Evolutionary conservation across 2,113 vertebrate genomes (phyloP), one percentile per base, ranked within the genome.

Genomic region (Saguinus imperator): DNA sequence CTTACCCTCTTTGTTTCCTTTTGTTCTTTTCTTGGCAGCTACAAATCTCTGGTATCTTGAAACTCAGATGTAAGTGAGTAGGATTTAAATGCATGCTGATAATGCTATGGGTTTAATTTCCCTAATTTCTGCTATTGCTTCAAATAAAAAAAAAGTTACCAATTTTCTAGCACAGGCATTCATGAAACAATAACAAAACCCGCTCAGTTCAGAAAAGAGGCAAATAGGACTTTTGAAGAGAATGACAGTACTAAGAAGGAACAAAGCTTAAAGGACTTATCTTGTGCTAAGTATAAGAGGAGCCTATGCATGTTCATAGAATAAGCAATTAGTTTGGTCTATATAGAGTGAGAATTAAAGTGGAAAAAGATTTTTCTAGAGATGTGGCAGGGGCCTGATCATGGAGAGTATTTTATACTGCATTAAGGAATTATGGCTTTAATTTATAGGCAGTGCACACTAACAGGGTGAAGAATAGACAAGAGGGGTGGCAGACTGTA

Each of bases 361-460:
- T 14, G 11, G 70, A 64, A 80, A 43, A 92, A 9, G 58, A 45
- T 52, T 55, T 55, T 73, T 29, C 29, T 94, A 43, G 14, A 77
- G 20, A 76, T n/a, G 14, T 52, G 58, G 45, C 37, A 68, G 17
- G 20, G 37, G 29, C 3, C 45, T 92, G 50, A 40, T 84, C 11
- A 14, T 45, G 14, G 20, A 37, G 18, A 48, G 9, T 14, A 8
- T 87, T 92, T 89, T 48, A n/a, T 25, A 40, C n/a, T 21, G 58
- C 6, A 45, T 40, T 80, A 91, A 88, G 45, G 50, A 96, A 96
- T 79, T 75, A 83, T 29, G 76, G 27, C 79, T 94, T 82, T 89
- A 92, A 1, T 87, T 55, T 21, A 57, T 5, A 87, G 32, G 43
- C 21, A 89, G 50, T 64, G 48, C 23, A n/a, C 1, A 86, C 11